Percentiles rank a stretch among this genome's conserved stretches.
Evolutionary conservation across 2,113 vertebrate genomes (phyloP).

Genomic region (Neodontobutis hainanensis): DNA sequence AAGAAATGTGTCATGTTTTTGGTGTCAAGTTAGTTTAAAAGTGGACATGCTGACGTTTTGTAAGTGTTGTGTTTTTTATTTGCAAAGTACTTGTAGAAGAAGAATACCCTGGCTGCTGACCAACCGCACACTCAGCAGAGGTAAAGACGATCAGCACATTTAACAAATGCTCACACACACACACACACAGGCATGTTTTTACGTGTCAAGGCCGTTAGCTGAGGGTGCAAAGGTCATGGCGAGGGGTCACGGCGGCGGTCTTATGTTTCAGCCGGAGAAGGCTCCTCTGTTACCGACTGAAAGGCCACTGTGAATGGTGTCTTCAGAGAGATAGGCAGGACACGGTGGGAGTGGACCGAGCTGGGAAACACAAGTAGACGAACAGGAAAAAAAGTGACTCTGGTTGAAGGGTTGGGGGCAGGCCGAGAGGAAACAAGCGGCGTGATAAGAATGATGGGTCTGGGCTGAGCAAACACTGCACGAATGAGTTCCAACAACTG

Average conservation of each 20-base stretch:
- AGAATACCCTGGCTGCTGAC: background rate
- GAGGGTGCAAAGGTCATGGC: conserved; percentile 54
- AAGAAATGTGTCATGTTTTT: too few relatives aligned
- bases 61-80: too few relatives aligned
- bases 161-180: conserved; percentile 19
- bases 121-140: conserved; percentile 1
- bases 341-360: conserved; percentile 24
- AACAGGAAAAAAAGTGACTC: conserved; percentile 13
- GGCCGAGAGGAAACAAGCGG: conserved; percentile 32
- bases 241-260: conserved; percentile 55
- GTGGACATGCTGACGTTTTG: too few relatives aligned
- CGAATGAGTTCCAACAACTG: too few relatives aligned
- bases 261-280: conserved; percentile 66
- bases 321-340: conserved; percentile 9
- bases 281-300: conserved; percentile 58
- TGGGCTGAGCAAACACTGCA: too few relatives aligned
- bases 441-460: conserved; percentile 37
- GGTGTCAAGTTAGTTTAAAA: too few relatives aligned
- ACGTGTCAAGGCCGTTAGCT: conserved; percentile 53
- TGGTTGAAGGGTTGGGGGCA: conserved; percentile 8
- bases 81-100: too few relatives aligned
- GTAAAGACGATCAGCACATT: conserved; percentile 12
- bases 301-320: conserved; percentile 48
- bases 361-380: conserved; percentile 36
- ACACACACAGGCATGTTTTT: conserved; percentile 43